Evolutionary conservation across 2,888 invertebrate genomes (phyloP), one percentile per base, ranked within the genome.

Genomic region (Macrophya annulata): DNA sequence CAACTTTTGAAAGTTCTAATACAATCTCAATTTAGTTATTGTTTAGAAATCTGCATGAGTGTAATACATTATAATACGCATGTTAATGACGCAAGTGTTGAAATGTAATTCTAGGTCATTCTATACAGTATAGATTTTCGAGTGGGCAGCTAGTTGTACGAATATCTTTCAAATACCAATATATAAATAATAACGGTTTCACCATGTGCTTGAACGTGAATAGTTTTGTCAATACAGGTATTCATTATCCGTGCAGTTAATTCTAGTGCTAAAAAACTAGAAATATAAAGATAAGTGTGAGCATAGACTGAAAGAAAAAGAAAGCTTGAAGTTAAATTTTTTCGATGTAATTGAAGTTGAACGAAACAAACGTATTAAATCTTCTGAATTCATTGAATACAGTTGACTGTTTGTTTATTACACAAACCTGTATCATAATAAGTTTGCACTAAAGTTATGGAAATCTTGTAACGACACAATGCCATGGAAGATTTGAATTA

Each of bases 21-120:
- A 45, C 21, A 81, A 81, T 81, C 81, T 81, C 43, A 62, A 62
- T 62, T 43, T 81, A 77, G n/a, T 81, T 21, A 62, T 81, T 62
- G n/a, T 81, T 62, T 62, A 40, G 37, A 62, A 62, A 43, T 81
- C 40, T 81, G 59, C 62, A 62, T 62, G 62, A 81, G 15, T 81
- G 62, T 62, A 81, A 62, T 81, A 81, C n/a, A 79, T 62, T 62
- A 51, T 62, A 81, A 81, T 59, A 45, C 59, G 62, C 62, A 59
- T 81, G 51, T 31, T 17, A 62, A 21, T 21, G 9, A 62, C 17
- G 43, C n/a, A 62, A 81, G 81, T 81, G 62, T 55, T 55, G 15
- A 77, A 31, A 55, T 77, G n/a, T 77, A 31, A 77, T 37, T 31
- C 37, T 77, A 55, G 21, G 15, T 25, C 48, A 31, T n/a, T 51